phyloP scores from a whole-genome alignment of 2,888 invertebrate species.

The Sinelater perroti region DNA sequence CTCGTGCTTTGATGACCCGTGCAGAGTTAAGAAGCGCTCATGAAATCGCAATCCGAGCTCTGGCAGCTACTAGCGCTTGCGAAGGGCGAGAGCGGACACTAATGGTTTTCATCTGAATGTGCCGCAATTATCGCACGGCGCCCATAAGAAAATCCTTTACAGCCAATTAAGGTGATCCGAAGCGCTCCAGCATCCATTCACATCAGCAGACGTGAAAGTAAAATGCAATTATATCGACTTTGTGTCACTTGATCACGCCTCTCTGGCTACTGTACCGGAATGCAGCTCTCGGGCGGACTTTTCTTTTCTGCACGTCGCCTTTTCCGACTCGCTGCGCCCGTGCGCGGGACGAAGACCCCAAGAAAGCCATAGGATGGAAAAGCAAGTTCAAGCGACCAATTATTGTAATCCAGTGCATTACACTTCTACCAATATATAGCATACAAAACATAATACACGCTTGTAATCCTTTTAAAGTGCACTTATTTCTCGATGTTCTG shows the following conservation, averaged over 20 bases:
- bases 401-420: conserved; percentile 14
- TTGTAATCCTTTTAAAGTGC: conserved; percentile 24
- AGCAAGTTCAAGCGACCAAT: background rate
- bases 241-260: conserved; percentile 31
- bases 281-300: conserved; percentile 2
- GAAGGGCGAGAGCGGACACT: background rate
- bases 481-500: conserved; percentile 9
- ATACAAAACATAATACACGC: conserved; percentile 18
- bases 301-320: background rate
- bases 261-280: conserved; percentile 19
- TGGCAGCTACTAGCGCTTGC: background rate
- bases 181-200: conserved; percentile 24
- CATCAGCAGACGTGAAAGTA: conserved; percentile 29
- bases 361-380: background rate
- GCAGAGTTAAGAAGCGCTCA: background rate
- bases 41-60: background rate
- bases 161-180: conserved; percentile 25
- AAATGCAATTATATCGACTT: conserved; percentile 34
- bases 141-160: background rate
- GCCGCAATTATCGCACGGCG: background rate
- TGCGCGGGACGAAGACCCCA: background rate
- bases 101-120: background rate
- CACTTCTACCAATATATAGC: conserved; percentile 6
- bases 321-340: background rate
- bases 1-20: background rate